Conservation (phyloP, 2,888 invertebrate genomes). For the Panopea generosa region DNA sequence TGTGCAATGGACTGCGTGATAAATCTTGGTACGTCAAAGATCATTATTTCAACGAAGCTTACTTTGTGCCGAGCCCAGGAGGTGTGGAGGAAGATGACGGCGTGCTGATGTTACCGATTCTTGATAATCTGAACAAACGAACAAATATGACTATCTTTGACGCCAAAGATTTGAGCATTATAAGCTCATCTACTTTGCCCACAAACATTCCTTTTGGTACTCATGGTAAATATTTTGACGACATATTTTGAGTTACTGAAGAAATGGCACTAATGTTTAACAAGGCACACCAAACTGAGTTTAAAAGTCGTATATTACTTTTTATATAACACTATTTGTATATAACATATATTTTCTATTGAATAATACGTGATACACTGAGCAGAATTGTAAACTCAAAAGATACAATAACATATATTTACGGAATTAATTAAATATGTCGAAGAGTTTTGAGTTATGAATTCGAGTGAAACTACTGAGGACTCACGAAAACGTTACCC, state of each 20-base stretch:
- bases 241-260: neutral
- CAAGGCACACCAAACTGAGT: too few relatives aligned
- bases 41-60: constrained; percentile 75
- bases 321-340: too few relatives aligned
- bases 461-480: too few relatives aligned
- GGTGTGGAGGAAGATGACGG: constrained; percentile 78
- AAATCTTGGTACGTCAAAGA: constrained; percentile 60
- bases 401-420: too few relatives aligned
- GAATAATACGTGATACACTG: too few relatives aligned
- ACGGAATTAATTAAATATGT: too few relatives aligned
- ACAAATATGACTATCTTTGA: constrained; percentile 54
- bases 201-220: constrained; percentile 75
- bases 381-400: too few relatives aligned
- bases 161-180: constrained; percentile 65
- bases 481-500: too few relatives aligned
- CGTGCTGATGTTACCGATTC: constrained; percentile 71
- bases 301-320: too few relatives aligned
- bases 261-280: too few relatives aligned
- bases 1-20: constrained; percentile 69
- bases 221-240: constrained; percentile 77
- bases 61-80: constrained; percentile 74
- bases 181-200: constrained; percentile 70
- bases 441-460: too few relatives aligned
- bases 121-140: constrained; percentile 67
- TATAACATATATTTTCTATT: too few relatives aligned